phyloP scores from a whole-genome alignment of 2,113 vertebrate species.

The Ammodytes dubius region DNA sequence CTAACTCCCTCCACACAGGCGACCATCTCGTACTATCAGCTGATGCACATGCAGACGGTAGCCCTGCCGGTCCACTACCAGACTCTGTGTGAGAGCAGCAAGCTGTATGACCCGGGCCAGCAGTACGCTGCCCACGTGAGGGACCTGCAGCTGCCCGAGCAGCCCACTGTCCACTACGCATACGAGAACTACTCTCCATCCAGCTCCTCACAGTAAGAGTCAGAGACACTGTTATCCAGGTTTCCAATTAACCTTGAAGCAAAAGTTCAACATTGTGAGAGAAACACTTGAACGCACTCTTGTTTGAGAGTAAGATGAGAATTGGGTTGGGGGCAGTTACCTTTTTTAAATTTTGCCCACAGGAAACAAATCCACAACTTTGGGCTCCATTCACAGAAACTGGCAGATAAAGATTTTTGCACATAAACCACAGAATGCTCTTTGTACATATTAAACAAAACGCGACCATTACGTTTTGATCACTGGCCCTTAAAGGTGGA shows the following conservation, averaged over 20 bases:
- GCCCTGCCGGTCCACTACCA: slow-evolving; percentile 94
- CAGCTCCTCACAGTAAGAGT: slow-evolving; percentile 73
- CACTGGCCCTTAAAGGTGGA: too few relatives aligned
- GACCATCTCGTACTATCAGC: slow-evolving; percentile 97
- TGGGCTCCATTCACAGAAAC: too few relatives aligned
- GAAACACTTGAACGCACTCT: neutral
- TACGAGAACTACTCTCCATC: slow-evolving; percentile 89
- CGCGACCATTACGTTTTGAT: too few relatives aligned
- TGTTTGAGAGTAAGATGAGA: neutral
- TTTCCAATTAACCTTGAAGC: neutral
- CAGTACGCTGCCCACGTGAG: slow-evolving; percentile 92
- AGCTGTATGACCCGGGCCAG: slow-evolving; percentile 94
- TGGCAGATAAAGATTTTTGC: too few relatives aligned
- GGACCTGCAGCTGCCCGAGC: slow-evolving; percentile 89
- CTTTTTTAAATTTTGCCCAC: too few relatives aligned
- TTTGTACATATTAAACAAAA: too few relatives aligned
- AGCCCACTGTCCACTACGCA: slow-evolving; percentile 86
- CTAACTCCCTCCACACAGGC: slow-evolving; percentile 80
- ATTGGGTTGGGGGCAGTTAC: too few relatives aligned
- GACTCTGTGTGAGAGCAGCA: slow-evolving; percentile 97
- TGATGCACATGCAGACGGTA: slow-evolving; percentile 96
- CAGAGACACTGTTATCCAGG: too few relatives aligned
- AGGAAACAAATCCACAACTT: too few relatives aligned
- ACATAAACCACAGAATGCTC: too few relatives aligned
- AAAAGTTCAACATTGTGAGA: neutral